These are phyloP conservation scores for Drosophila kanapiae DNA, from an alignment of 1,140 invertebrate genomes.

Conservation along the genomic window DNA sequence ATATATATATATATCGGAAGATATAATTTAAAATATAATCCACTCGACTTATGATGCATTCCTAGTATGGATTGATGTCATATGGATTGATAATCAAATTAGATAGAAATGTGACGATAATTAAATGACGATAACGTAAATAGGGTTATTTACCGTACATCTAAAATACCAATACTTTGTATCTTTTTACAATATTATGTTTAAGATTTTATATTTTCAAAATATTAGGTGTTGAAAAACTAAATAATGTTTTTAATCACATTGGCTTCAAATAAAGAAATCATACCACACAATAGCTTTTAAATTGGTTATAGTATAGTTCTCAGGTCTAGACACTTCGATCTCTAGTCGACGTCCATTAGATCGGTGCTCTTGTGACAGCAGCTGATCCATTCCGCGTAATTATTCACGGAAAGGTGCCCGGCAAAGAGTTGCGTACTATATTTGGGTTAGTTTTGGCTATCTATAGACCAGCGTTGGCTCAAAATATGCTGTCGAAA, in stretches of 20 bases:
- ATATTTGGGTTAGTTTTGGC: constrained; percentile 51
- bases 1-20: too few relatives aligned
- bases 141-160: too few relatives aligned
- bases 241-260: not conserved
- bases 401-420: constrained; percentile 29
- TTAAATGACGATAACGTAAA: too few relatives aligned
- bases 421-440: constrained; percentile 35
- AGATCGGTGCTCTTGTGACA: constrained; percentile 12
- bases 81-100: too few relatives aligned
- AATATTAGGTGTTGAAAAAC: not conserved
- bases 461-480: constrained; percentile 57
- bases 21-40: too few relatives aligned
- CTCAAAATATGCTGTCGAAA: constrained; percentile 79
- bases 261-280: not conserved
- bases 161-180: not conserved
- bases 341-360: constrained; percentile 1
- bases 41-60: too few relatives aligned
- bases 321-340: not conserved
- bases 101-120: too few relatives aligned
- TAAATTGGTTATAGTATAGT: not conserved
- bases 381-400: constrained; percentile 14
- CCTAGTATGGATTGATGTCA: too few relatives aligned
- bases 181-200: not conserved
- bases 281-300: not conserved
- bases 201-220: not conserved